Percentiles rank a stretch among this genome's conserved stretches.
Evolutionary conservation across 23 tunicate genomes (phyloP).

Genomic region (Pegea sp.): DNA sequence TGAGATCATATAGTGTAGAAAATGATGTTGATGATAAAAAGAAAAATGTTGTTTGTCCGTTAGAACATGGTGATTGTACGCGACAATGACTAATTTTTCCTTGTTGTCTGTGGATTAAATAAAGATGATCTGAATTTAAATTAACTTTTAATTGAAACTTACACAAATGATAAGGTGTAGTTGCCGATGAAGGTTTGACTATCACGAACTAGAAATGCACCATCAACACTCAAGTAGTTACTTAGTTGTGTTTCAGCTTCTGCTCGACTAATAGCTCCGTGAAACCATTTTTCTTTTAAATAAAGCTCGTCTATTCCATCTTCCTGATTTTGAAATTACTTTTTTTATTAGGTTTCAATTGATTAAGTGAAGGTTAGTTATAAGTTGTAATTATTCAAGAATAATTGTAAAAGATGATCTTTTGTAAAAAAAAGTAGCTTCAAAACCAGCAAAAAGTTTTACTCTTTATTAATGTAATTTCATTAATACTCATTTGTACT

Average conservation of each 20-base stretch:
- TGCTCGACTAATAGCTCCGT: constrained; percentile 34
- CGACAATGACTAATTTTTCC: constrained; percentile 60
- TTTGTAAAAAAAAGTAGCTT: too few species aligned
- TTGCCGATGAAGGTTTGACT: constrained; percentile 47
- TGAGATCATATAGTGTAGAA: constrained; percentile 55
- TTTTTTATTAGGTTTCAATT: too few species aligned
- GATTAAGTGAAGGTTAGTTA: too few species aligned
- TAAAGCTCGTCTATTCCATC: constrained; percentile 47
- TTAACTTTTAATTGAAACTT: constrained; percentile 2
- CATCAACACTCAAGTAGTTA: constrained; percentile 29
- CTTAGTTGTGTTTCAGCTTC: constrained; percentile 21
- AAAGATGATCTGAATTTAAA: not conserved
- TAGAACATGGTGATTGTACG: constrained; percentile 19
- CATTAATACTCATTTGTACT: too few species aligned
- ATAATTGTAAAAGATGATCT: too few species aligned
- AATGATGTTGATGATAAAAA: constrained; percentile 27
- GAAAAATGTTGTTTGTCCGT: constrained; percentile 13
- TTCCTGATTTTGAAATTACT: too few species aligned
- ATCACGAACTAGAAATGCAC: constrained; percentile 63
- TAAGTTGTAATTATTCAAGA: too few species aligned
- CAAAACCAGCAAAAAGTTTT: too few species aligned
- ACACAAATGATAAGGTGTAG: constrained; percentile 54
- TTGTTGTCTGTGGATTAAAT: constrained; percentile 59
- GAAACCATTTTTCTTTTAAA: constrained; percentile 79
- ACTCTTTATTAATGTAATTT: too few species aligned